Conservation (phyloP, 2,113 vertebrate genomes). For the Erythrocebus patas region DNA sequence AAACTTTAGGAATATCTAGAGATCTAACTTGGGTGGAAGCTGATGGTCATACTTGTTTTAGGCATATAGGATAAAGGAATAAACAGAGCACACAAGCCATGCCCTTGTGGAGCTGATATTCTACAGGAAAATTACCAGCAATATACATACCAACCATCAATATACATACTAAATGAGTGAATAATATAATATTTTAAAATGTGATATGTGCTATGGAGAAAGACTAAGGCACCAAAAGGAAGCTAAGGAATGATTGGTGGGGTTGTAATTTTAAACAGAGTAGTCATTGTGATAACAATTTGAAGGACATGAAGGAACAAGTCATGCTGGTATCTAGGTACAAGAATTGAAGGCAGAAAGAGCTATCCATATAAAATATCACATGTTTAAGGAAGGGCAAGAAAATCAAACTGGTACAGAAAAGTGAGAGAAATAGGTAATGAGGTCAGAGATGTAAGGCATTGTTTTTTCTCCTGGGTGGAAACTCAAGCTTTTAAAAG, state of each 20-base stretch:
- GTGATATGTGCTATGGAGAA: background rate
- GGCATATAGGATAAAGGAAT: background rate
- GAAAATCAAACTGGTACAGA: background rate
- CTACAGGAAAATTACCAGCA: background rate
- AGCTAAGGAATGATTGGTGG: background rate
- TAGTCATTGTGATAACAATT: background rate
- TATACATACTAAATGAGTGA: background rate
- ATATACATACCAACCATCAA: background rate
- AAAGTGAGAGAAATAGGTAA: background rate
- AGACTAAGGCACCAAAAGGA: background rate
- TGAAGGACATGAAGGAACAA: background rate
- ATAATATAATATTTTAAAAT: background rate
- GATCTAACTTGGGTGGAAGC: background rate
- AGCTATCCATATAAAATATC: background rate
- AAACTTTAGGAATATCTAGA: background rate
- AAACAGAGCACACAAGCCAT: background rate
- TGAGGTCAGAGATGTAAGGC: background rate
- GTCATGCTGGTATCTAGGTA: background rate
- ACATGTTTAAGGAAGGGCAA: background rate
- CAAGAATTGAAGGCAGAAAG: background rate
- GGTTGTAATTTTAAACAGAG: background rate
- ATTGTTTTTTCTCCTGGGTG: background rate
- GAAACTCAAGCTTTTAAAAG: background rate
- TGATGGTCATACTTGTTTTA: background rate
- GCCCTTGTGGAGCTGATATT: background rate